Evolutionary conservation across 2,888 invertebrate genomes (phyloP).

Genomic region (Pandemis corylana): DNA sequence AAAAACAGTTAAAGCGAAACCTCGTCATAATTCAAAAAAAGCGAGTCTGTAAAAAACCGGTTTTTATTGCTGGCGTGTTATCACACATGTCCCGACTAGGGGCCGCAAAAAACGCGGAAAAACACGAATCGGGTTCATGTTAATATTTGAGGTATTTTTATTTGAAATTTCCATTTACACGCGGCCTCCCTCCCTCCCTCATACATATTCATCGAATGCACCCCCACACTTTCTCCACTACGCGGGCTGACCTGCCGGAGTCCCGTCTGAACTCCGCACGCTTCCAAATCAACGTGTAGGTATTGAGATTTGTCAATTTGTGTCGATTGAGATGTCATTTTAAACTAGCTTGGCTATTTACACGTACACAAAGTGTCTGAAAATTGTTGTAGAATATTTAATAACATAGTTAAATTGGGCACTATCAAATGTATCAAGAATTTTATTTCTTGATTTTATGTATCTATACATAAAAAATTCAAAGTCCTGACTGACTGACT

Average conservation of each 20-base stretch:
- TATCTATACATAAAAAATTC: too few relatives aligned
- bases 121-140: conserved; percentile 83
- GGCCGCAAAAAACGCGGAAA: conserved; percentile 67
- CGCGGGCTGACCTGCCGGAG: conserved; percentile 58
- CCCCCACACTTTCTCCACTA: conserved; percentile 81
- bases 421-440: too few relatives aligned
- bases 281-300: conserved; percentile 37
- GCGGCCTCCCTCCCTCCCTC: conserved; percentile 70
- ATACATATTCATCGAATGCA: conserved; percentile 88
- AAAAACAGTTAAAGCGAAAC: conserved; percentile 32
- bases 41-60: conserved; percentile 58
- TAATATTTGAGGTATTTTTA: conserved; percentile 85
- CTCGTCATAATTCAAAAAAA: conserved; percentile 52
- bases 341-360: too few relatives aligned
- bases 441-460: too few relatives aligned
- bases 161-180: conserved; percentile 85
- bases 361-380: too few relatives aligned
- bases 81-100: conserved; percentile 69
- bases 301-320: conserved; percentile 26
- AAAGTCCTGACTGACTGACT: too few relatives aligned
- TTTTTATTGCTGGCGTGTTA: conserved; percentile 66
- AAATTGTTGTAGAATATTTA: too few relatives aligned
- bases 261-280: conserved; percentile 53
- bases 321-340: too few relatives aligned
- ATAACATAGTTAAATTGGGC: too few relatives aligned